Evolutionary conservation across 2,113 vertebrate species (phyloP).

Genomic region (Pipa parva): DNA sequence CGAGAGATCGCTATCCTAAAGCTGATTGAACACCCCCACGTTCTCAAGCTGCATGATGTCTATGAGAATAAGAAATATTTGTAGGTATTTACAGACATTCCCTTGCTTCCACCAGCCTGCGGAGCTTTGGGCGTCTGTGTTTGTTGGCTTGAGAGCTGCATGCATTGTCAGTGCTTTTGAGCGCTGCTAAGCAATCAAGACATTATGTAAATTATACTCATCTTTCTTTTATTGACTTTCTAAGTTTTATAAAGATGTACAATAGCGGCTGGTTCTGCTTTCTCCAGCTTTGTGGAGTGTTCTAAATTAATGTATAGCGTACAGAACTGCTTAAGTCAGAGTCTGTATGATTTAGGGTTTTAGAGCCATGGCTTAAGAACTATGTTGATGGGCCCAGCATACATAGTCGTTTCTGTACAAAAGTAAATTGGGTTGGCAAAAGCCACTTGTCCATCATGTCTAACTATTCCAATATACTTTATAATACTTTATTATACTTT

Average conservation of each 20-base stretch:
- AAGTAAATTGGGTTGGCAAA: too few relatives aligned
- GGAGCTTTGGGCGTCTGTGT: slow-evolving; percentile 33
- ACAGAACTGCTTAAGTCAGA: slow-evolving; percentile 3
- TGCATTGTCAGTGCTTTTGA: slow-evolving; percentile 29
- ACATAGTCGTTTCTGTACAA: too few relatives aligned
- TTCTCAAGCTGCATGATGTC: slow-evolving; percentile 89
- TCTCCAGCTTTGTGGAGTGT: slow-evolving; percentile 12
- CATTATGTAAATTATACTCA: slow-evolving; percentile 28
- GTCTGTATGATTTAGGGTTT: not conserved
- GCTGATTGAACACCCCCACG: slow-evolving; percentile 89
- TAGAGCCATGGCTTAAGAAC: too few relatives aligned
- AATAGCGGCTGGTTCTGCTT: slow-evolving; percentile 20
- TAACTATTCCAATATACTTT: too few relatives aligned
- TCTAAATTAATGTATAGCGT: slow-evolving; percentile 1
- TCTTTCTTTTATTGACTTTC: slow-evolving; percentile 31
- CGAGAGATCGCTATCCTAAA: slow-evolving; percentile 92
- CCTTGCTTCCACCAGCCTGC: slow-evolving; percentile 48
- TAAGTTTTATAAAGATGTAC: slow-evolving; percentile 27
- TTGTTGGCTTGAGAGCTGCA: slow-evolving; percentile 24
- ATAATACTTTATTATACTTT: too few relatives aligned
- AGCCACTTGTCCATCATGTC: not conserved
- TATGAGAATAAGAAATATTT: slow-evolving; percentile 96
- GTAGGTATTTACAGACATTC: slow-evolving; percentile 74
- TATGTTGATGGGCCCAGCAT: not conserved
- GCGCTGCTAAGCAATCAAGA: slow-evolving; percentile 24